A percentile compares a stretch with the other conserved stretches of the same genome.
Conservation (phyloP, 2,113 vertebrate genomes). For the Corvus moneduloides region DNA sequence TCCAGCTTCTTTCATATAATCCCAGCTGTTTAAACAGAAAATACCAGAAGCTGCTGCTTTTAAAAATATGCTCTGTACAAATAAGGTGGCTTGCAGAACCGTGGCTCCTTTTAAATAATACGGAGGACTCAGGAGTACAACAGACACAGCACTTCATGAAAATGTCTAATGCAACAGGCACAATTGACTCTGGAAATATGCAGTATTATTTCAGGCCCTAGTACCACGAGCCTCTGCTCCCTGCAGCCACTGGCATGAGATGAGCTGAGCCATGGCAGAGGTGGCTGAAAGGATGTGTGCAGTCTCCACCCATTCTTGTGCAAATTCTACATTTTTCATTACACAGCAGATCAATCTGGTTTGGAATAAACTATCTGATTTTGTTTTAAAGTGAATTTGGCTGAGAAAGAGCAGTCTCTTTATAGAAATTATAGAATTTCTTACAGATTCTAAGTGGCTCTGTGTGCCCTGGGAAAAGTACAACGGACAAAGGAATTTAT, state of each 20-base stretch:
- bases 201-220: not conserved
- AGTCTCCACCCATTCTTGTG: not conserved
- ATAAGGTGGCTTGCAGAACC: not conserved
- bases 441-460: not conserved
- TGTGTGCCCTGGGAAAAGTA: not conserved
- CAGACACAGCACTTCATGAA: not conserved
- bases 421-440: not conserved
- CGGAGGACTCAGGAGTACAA: not conserved
- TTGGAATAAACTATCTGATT: not conserved
- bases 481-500: not conserved
- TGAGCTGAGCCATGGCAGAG: not conserved
- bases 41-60: not conserved
- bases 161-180: not conserved
- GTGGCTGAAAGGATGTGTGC: not conserved
- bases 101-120: not conserved
- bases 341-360: not conserved
- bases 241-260: not conserved
- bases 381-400: not conserved
- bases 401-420: not conserved
- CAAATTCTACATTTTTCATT: not conserved
- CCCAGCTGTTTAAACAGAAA: not conserved
- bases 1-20: constrained; percentile 21
- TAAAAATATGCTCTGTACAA: not conserved
- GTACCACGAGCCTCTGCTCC: rapidly evolving
- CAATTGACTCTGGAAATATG: not conserved